phyloP scores from a whole-genome alignment of 2,888 invertebrate species.

The Nebria brevicollis region DNA sequence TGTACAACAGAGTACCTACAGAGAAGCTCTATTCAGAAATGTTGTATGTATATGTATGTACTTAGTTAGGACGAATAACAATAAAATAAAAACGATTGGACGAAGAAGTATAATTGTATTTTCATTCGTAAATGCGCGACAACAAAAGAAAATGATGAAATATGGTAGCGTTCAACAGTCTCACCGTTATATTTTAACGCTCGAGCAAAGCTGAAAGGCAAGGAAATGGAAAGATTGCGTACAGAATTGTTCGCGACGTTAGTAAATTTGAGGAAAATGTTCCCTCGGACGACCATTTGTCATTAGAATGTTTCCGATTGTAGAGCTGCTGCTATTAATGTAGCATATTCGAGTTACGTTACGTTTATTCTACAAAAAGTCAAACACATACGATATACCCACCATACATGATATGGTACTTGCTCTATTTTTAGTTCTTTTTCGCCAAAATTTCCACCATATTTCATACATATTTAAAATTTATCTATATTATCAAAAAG shows the following conservation, averaged over 20 bases:
- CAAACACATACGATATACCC: no score
- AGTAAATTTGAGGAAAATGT: conserved; percentile 34
- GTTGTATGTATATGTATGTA: background rate
- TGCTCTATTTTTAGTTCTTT: no score
- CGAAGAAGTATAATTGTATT: conserved; percentile 17
- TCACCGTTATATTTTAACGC: conserved; percentile 33
- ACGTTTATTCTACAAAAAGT: background rate
- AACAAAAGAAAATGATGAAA: conserved; percentile 28
- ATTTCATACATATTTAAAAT: no score
- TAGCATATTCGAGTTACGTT: conserved; percentile 7
- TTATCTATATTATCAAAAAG: no score
- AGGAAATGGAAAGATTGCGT: conserved; percentile 40
- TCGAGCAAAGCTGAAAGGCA: conserved; percentile 20
- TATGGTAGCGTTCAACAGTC: conserved; percentile 27
- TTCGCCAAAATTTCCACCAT: no score
- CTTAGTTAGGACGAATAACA: background rate
- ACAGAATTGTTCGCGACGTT: conserved; percentile 29
- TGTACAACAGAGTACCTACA: background rate
- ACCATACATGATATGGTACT: no score
- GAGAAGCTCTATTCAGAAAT: background rate
- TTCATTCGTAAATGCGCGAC: conserved; percentile 14
- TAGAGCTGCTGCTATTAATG: conserved; percentile 21
- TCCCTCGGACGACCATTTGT: conserved; percentile 24
- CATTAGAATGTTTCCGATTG: conserved; percentile 34
- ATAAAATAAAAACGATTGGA: background rate